Evolutionary conservation across 2,888 invertebrate species (phyloP).

Genomic region (Tipula helvola): DNA sequence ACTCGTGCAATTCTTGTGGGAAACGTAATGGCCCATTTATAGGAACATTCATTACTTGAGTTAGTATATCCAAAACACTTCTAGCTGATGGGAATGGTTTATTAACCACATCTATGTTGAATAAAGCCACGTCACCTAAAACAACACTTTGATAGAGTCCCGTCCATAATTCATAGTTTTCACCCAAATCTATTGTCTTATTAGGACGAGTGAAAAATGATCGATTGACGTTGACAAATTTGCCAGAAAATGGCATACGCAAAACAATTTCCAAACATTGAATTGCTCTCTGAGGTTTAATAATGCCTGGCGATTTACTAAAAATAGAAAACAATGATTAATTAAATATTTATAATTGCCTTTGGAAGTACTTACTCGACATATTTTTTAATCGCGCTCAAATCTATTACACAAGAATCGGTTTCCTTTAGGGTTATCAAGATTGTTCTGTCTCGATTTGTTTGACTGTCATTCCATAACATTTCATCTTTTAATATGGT

Average conservation of each 20-base stretch:
- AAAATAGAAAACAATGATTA: background rate
- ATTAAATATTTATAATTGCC: background rate
- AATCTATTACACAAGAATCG: constrained; percentile 21
- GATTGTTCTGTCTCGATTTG: constrained; percentile 16
- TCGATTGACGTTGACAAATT: constrained; percentile 30
- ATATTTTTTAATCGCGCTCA: constrained; percentile 25
- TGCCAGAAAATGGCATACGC: constrained; percentile 36
- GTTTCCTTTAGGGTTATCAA: constrained; percentile 26
- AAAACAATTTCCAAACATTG: constrained; percentile 56
- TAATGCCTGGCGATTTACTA: background rate
- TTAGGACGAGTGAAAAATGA: constrained; percentile 59
- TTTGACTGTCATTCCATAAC: background rate
- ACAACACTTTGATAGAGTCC: constrained; percentile 89
- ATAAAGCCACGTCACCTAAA: constrained; percentile 72
- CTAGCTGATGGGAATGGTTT: constrained; percentile 55
- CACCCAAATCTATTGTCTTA: constrained; percentile 42
- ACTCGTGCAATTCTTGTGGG: constrained; percentile 11
- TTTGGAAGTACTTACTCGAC: background rate
- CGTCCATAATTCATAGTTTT: constrained; percentile 81
- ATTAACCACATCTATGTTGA: constrained; percentile 85
- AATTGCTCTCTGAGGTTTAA: constrained; percentile 33
- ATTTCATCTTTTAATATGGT: background rate
- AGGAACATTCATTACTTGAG: background rate
- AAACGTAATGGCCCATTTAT: background rate
- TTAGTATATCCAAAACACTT: constrained; percentile 21